Base-by-base conservation (phyloP, 2,797 vertebrate species). In the Mus minutoides region DNA sequence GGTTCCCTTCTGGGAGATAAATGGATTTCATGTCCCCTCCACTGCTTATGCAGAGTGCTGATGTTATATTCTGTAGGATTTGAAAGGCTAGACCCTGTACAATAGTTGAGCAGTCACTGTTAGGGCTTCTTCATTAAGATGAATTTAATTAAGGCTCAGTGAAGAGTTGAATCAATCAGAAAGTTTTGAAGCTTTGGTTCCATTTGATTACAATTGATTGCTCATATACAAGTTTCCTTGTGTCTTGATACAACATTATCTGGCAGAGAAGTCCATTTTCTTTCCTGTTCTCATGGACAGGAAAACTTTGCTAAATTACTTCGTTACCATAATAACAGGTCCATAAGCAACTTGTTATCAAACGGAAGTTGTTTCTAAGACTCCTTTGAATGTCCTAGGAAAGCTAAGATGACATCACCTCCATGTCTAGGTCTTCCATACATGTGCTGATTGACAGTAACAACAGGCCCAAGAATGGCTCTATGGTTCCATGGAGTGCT, bases 331-430 rank as follows among this genome's bases (percentile, higher is more conserved):
- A 85, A 58, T 83, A 54, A 77, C 87, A 24, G 22, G 29, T 49
- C 6, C 43, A 80, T 88, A 88, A 90, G 29, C 17, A 73, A 67
- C 76, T 96, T 40, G 40, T 84, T 96, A 87, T 95, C 64, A 76
- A 82, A 26, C 73, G 43, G 31, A 94, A 88, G 56, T 60, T 49
- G 43, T 91, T 84, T 94, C 69, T 80, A 46, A 80, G 76, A 17
- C 11, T 52, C 29, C 60, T 60, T 16, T 76, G 89, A 95, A 92
- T 91, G 34, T 79, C 24, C 40, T 60, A 52, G n/a, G 79, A 94
- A 95, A 40, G n/a, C 21, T 75, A n/a, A 71, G 52, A 54, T 19
- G 17, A 56, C 26, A 26, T 77, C 2, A 26, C 29, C 6, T 46
- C 6, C 16, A 0, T 8, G 8, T n/a, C 52, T 52, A 4, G 62